Percentiles rank a stretch among this genome's conserved stretches.
phyloP scores from a whole-genome alignment of 2,797 vertebrate species.

The Cetoscarus ocellatus region DNA sequence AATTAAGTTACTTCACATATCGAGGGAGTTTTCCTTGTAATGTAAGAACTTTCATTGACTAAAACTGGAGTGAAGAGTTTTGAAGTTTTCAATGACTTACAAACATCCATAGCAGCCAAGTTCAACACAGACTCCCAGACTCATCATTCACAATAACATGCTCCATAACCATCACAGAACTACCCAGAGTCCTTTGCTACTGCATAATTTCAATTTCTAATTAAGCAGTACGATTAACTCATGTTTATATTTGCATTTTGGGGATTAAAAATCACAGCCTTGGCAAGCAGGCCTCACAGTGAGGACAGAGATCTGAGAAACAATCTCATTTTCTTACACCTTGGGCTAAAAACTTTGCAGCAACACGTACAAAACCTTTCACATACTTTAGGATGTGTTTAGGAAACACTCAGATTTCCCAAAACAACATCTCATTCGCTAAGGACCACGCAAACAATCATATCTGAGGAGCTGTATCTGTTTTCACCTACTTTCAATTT shows the following conservation, averaged over 20 bases:
- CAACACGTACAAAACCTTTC: constrained; percentile 49
- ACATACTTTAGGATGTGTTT: constrained; percentile 39
- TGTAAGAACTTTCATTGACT: no score
- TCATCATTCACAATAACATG: no score
- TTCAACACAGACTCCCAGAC: no score
- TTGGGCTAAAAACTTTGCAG: constrained; percentile 56
- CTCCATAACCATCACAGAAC: not conserved
- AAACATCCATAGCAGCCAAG: no score
- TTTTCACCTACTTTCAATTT: no score
- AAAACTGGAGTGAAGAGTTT: no score
- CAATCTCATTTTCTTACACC: constrained; percentile 44
- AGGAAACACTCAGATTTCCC: not conserved
- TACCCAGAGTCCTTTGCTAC: not conserved
- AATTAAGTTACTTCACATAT: no score
- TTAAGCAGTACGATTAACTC: constrained; percentile 1
- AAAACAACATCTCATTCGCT: constrained; percentile 8
- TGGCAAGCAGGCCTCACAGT: constrained; percentile 34
- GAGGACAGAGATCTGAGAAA: constrained; percentile 45
- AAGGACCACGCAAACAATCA: constrained; percentile 1
- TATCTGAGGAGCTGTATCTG: not conserved
- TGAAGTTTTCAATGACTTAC: no score
- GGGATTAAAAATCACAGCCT: constrained; percentile 21
- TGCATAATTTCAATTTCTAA: not conserved
- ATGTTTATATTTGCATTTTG: constrained; percentile 8
- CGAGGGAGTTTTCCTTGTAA: no score